These are phyloP conservation scores for Drosophila trichaetosa DNA, from an alignment of 2,888 invertebrate species.

Conservation along the genomic window DNA sequence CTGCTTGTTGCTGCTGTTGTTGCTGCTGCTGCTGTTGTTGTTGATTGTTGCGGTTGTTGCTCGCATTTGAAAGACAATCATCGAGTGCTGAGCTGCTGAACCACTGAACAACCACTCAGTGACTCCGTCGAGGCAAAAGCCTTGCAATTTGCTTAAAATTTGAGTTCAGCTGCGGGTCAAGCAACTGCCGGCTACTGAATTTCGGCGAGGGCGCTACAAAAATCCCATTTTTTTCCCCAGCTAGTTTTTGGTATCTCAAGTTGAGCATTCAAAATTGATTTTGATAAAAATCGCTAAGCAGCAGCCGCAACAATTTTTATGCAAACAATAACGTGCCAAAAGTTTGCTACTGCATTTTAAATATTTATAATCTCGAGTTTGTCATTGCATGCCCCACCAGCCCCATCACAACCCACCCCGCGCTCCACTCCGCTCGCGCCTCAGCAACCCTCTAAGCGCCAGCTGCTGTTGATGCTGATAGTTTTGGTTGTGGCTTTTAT, in stretches of 20 bases:
- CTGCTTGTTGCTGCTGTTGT: slow-evolving; percentile 33
- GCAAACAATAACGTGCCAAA: slow-evolving; percentile 82
- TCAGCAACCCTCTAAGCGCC: background rate
- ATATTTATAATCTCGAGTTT: slow-evolving; percentile 75
- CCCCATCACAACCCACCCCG: background rate
- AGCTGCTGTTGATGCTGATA: slow-evolving; percentile 3
- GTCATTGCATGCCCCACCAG: slow-evolving; percentile 44
- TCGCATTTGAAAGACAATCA: slow-evolving; percentile 77
- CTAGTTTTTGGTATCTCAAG: slow-evolving; percentile 47
- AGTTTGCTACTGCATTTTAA: slow-evolving; percentile 83
- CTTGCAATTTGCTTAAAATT: slow-evolving; percentile 78
- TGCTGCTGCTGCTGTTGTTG: slow-evolving; percentile 29
- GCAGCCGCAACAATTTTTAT: slow-evolving; percentile 50
- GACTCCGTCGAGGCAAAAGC: slow-evolving; percentile 38
- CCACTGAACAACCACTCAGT: slow-evolving; percentile 25
- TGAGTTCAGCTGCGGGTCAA: slow-evolving; percentile 77
- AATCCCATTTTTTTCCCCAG: slow-evolving; percentile 39
- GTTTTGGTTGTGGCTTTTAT: slow-evolving; percentile 15
- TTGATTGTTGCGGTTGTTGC: slow-evolving; percentile 53
- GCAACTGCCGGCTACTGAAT: slow-evolving; percentile 78
- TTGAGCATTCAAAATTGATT: slow-evolving; percentile 66
- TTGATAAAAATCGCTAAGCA: slow-evolving; percentile 75
- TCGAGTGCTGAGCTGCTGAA: slow-evolving; percentile 27
- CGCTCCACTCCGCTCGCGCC: background rate
- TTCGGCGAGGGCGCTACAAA: slow-evolving; percentile 58